These are phyloP conservation scores for Lophotriccus pileatus DNA, from an alignment of 2,797 vertebrate genomes.

Conservation along the genomic window DNA sequence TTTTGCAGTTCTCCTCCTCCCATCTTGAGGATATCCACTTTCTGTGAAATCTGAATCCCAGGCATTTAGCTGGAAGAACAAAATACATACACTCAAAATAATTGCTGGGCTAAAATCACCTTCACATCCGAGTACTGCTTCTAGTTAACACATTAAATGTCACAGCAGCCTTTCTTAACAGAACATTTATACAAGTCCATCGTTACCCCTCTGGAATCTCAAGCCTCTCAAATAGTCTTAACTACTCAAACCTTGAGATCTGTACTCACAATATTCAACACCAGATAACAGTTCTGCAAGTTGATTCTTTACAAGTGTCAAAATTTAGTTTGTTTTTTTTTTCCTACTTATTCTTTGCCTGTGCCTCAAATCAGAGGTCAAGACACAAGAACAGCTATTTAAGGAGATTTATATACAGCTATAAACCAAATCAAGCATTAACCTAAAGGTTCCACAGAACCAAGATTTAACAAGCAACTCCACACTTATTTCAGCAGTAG, in stretches of 20 bases:
- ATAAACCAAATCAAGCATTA: neutral
- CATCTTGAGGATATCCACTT: slow-evolving; percentile 75
- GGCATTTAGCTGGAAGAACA: slow-evolving; percentile 53
- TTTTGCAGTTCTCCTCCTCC: slow-evolving; percentile 60
- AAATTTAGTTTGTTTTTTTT: neutral
- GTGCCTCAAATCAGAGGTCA: neutral
- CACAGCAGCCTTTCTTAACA: neutral
- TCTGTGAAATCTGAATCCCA: slow-evolving; percentile 81
- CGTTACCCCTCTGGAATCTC: neutral
- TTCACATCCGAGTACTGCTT: neutral
- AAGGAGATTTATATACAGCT: neutral
- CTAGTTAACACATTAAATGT: neutral
- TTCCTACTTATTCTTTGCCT: neutral
- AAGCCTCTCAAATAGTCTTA: neutral
- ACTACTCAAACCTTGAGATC: neutral
- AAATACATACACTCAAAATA: neutral
- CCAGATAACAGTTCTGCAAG: neutral
- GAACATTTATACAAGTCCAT: neutral
- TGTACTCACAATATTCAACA: neutral
- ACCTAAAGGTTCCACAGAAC: neutral
- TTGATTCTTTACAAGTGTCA: neutral
- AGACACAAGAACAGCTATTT: neutral
- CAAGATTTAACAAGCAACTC: neutral
- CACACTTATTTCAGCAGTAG: neutral
- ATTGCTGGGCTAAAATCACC: neutral